These are phyloP conservation scores for Cynopterus sphinx DNA, from an alignment of 2,797 vertebrate genomes.

Conservation along the genomic window DNA sequence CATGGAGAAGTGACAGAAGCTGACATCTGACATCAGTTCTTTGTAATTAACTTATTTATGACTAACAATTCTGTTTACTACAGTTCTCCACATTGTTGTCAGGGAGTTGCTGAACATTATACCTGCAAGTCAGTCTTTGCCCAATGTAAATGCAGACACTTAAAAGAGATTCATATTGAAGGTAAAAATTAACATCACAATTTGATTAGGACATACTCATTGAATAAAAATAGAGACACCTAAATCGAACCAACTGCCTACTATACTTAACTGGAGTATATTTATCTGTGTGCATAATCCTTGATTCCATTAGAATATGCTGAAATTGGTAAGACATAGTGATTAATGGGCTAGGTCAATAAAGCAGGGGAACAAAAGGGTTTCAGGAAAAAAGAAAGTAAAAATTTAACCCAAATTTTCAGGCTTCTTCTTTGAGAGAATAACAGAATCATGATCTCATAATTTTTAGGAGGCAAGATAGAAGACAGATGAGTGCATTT, in stretches of 20 bases:
- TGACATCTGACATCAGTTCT: not conserved
- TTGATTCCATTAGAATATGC: not conserved
- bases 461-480: not conserved
- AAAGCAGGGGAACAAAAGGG: not conserved
- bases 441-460: not conserved
- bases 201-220: not conserved
- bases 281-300: not conserved
- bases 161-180: not conserved
- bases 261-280: not conserved
- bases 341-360: not conserved
- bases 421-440: not conserved
- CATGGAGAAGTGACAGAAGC: not conserved
- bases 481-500: not conserved
- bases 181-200: not conserved
- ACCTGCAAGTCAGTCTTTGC: not conserved
- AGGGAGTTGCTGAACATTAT: not conserved
- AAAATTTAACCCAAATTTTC: not conserved
- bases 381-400: not conserved
- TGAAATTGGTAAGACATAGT: not conserved
- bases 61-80: not conserved
- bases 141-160: not conserved
- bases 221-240: not conserved
- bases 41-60: not conserved
- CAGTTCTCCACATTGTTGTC: not conserved
- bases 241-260: not conserved